A percentile compares a stretch with the other conserved stretches of the same genome.
Conservation (phyloP, 2,113 vertebrate genomes). For the Tetrax tetrax region DNA sequence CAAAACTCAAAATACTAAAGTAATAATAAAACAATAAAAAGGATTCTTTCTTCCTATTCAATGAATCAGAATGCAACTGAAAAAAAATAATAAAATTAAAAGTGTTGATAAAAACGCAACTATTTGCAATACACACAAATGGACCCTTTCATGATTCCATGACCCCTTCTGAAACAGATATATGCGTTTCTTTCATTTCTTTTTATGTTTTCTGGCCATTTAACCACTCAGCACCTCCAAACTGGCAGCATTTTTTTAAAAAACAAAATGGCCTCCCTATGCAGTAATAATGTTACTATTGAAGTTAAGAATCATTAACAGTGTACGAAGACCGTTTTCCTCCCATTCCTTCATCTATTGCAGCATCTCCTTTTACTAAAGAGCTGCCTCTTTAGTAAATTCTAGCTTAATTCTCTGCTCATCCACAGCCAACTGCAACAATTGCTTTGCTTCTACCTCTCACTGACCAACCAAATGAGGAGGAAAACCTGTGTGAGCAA, state of each 20-base stretch:
- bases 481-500: neutral
- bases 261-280: neutral
- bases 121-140: neutral
- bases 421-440: neutral
- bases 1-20: neutral
- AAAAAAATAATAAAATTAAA: neutral
- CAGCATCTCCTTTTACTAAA: neutral
- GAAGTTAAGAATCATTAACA: neutral
- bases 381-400: no score
- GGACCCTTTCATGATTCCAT: no score
- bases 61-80: neutral
- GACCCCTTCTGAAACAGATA: neutral
- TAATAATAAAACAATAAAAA: neutral
- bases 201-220: neutral
- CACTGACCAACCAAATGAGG: neutral
- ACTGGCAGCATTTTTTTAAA: neutral
- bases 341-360: neutral
- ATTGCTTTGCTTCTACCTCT: neutral
- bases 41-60: neutral
- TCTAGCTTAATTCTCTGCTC: neutral
- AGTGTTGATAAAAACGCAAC: neutral
- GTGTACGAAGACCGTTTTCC: neutral
- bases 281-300: neutral
- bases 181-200: neutral
- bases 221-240: neutral